phyloP scores from a whole-genome alignment of 1,140 invertebrate species.

The Rhynchophorus ferrugineus region DNA sequence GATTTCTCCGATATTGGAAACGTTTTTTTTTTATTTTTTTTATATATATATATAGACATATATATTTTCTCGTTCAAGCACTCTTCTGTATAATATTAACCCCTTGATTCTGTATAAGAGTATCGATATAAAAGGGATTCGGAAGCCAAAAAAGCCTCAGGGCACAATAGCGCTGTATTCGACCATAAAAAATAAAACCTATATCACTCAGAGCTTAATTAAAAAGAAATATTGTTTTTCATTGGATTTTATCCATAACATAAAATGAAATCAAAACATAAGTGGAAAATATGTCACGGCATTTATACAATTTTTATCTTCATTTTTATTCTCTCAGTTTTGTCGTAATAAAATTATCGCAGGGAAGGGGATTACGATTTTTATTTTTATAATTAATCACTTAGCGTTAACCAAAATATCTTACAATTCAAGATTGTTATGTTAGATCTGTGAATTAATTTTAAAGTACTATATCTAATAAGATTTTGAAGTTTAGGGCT shows the following conservation, averaged over 20 bases:
- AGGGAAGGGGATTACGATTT: too few relatives aligned
- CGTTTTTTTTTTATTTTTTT: conserved; percentile 3
- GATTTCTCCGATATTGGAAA: not conserved
- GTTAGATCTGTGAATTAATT: too few relatives aligned
- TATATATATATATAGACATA: conserved; percentile 5
- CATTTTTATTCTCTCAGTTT: too few relatives aligned
- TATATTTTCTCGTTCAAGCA: not conserved
- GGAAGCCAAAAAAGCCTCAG: not conserved
- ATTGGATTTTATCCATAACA: conserved; percentile 16
- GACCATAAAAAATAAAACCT: conserved; percentile 7
- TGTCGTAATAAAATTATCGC: too few relatives aligned
- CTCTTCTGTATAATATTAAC: conserved; percentile 7
- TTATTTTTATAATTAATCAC: too few relatives aligned
- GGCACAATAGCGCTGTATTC: not conserved
- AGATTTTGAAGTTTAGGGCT: too few relatives aligned
- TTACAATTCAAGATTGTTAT: too few relatives aligned
- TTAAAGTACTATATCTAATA: too few relatives aligned
- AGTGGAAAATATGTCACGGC: conserved; percentile 9
- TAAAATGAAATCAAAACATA: conserved; percentile 17
- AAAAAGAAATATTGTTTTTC: conserved; percentile 16
- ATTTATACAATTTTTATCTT: conserved; percentile 7
- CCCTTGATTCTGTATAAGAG: not conserved
- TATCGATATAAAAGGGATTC: conserved; percentile 1
- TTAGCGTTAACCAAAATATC: too few relatives aligned
- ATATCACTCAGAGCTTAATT: conserved; percentile 12